These are phyloP conservation scores for Parochlus steinenii DNA, from an alignment of 2,888 invertebrate genomes.

Conservation along the genomic window DNA sequence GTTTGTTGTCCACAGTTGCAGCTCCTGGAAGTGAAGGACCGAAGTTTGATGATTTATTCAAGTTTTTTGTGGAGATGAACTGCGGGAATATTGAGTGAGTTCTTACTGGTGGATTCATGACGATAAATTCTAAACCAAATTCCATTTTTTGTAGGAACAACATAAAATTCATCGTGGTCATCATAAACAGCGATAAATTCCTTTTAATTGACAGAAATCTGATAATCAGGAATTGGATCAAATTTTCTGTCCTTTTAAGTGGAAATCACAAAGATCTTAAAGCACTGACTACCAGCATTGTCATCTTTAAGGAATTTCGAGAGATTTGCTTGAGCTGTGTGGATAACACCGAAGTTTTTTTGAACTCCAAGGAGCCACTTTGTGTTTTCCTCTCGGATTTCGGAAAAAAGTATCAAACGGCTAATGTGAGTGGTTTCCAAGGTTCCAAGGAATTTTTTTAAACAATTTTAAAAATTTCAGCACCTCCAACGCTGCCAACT, in stretches of 20 bases:
- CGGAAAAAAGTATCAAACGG: constrained; percentile 20
- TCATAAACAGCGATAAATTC: constrained; percentile 17
- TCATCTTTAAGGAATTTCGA: constrained; percentile 21
- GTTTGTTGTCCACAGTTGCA: constrained; percentile 15
- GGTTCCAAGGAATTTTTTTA: too few relatives aligned
- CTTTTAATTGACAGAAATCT: constrained; percentile 17
- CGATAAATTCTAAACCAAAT: not conserved
- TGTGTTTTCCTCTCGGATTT: constrained; percentile 20
- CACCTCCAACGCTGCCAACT: too few relatives aligned
- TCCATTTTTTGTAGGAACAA: constrained; percentile 15
- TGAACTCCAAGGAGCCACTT: constrained; percentile 25
- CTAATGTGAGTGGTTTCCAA: too few relatives aligned
- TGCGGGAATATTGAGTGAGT: constrained; percentile 20
- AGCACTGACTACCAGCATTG: constrained; percentile 20
- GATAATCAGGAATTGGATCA: constrained; percentile 26
- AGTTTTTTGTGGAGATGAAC: constrained; percentile 20
- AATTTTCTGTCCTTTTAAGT: constrained; percentile 21
- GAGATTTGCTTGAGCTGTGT: constrained; percentile 18
- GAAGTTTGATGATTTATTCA: constrained; percentile 20
- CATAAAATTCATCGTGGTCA: constrained; percentile 20
- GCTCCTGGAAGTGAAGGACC: constrained; percentile 15
- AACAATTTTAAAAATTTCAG: too few relatives aligned
- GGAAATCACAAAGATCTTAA: constrained; percentile 17
- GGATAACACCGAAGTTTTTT: constrained; percentile 14
- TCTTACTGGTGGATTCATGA: not conserved